Percentiles rank a stretch among this genome's conserved stretches.
Evolutionary conservation across 2,888 invertebrate genomes (phyloP).

Genomic region (Megastigmus dorsalis): DNA sequence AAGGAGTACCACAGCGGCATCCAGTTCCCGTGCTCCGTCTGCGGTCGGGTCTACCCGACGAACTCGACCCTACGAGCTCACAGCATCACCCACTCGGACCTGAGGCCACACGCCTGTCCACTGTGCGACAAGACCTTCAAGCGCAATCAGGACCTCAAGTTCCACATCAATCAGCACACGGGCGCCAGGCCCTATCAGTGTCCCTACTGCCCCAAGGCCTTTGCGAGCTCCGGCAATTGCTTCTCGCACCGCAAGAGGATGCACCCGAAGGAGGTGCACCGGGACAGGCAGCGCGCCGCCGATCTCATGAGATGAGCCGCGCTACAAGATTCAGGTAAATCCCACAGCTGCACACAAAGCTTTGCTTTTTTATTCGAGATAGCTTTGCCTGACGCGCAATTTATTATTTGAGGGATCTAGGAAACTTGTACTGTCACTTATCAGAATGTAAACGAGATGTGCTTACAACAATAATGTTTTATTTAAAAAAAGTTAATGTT

Average conservation of each 20-base stretch:
- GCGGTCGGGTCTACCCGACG: slow-evolving; percentile 82
- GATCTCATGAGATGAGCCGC: slow-evolving; percentile 77
- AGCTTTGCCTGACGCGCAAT: too few relatives aligned
- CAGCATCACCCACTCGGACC: slow-evolving; percentile 82
- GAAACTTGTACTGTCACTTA: too few relatives aligned
- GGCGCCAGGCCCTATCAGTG: slow-evolving; percentile 84
- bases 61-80: slow-evolving; percentile 82
- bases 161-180: slow-evolving; percentile 86
- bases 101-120: slow-evolving; percentile 82
- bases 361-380: too few relatives aligned
- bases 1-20: slow-evolving; percentile 79
- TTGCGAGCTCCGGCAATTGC: slow-evolving; percentile 83
- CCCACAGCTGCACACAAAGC: too few relatives aligned
- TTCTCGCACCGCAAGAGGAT: slow-evolving; percentile 84
- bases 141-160: slow-evolving; percentile 85
- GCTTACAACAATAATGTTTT: too few relatives aligned
- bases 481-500: too few relatives aligned
- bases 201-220: slow-evolving; percentile 83
- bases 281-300: slow-evolving; percentile 77
- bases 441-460: too few relatives aligned
- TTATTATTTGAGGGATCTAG: too few relatives aligned
- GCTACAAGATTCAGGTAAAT: slow-evolving; percentile 43
- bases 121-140: slow-evolving; percentile 84
- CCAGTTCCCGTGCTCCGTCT: slow-evolving; percentile 80
- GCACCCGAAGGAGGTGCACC: slow-evolving; percentile 80